Base-by-base conservation (phyloP, 2,888 invertebrate genomes). In the Erynnis tages region DNA sequence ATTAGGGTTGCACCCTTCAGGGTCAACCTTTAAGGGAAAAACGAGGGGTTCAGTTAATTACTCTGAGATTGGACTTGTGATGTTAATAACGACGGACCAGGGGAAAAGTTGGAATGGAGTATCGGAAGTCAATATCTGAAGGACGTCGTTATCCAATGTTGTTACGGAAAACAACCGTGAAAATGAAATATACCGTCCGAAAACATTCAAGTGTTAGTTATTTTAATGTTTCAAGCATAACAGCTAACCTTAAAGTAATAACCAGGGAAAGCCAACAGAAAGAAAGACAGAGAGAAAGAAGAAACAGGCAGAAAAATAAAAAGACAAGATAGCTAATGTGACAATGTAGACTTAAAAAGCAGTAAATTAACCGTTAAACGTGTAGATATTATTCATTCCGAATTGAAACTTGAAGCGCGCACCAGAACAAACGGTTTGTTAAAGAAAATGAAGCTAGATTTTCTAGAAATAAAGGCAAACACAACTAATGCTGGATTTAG, bases 1-100 rank as follows among this genome's bases (percentile, higher is more conserved):
- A 41, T 49, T 23, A 49, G 40, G 40, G 40, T 32, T 32, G 40
- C 40, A 29, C 27, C 38, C 48, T 16, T 48, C 30, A 30, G 38
- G 47, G 38, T 10, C 37, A 13, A 7, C 11, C 11, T 29, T 10
- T 7, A 19, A 4, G 19, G 29, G 7, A 43, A 10, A 17, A 10
- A 17, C 43, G 2, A 27, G 4, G 25, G 16, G 19, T 10, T 11
- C 29, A 19, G 17, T 19, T 43, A 43, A 43, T 43, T 17, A 16
- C 29, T 30, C 7, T 29, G 17, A 29, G 17, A 43, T 10, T n/a
- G n/a, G 8, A 11, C 17, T 2, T 17, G 7, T 6, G 6, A 41
- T 14, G 29, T 10, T 41, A 29, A 43, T 29, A 25, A 19, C n/a
- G 1, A 11, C 1, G 17, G 27, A 29, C 10, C 27, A 3, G 10